These are phyloP conservation scores for Deroplatys truncata DNA, from an alignment of 2,888 invertebrate species.

Conservation along the genomic window DNA sequence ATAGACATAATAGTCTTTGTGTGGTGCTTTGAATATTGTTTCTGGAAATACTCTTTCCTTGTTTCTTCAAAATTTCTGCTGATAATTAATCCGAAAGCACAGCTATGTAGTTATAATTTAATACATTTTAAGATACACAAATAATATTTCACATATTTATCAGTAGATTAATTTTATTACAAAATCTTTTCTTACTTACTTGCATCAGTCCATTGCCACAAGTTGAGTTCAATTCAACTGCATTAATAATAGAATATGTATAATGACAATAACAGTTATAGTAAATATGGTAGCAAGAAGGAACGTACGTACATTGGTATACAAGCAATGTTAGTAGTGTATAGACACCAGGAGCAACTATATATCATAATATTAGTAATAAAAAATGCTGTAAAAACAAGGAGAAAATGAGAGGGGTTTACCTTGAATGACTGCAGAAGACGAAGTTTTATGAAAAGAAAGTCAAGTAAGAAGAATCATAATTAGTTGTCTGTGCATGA, in stretches of 20 bases:
- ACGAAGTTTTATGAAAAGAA: conserved; percentile 32
- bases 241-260: background rate
- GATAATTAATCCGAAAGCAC: too few species aligned
- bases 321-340: background rate
- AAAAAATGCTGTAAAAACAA: conserved; percentile 22
- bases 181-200: background rate
- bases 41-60: too few species aligned
- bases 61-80: too few species aligned
- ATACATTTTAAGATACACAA: too few species aligned
- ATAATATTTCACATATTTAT: too few species aligned
- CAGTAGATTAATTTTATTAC: too few species aligned
- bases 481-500: conserved; percentile 30
- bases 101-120: too few species aligned
- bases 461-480: conserved; percentile 30
- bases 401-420: conserved; percentile 27
- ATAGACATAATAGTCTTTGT: too few species aligned
- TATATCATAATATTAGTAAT: conserved; percentile 12
- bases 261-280: conserved; percentile 1
- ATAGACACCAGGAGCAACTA: conserved; percentile 10
- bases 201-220: background rate
- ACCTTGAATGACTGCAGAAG: conserved; percentile 34
- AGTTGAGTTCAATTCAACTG: background rate
- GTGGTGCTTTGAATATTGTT: too few species aligned
- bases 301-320: background rate
- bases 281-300: background rate